Evolutionary conservation across 2,888 invertebrate species (phyloP).

Genomic region (Hoplodrina ambigua): DNA sequence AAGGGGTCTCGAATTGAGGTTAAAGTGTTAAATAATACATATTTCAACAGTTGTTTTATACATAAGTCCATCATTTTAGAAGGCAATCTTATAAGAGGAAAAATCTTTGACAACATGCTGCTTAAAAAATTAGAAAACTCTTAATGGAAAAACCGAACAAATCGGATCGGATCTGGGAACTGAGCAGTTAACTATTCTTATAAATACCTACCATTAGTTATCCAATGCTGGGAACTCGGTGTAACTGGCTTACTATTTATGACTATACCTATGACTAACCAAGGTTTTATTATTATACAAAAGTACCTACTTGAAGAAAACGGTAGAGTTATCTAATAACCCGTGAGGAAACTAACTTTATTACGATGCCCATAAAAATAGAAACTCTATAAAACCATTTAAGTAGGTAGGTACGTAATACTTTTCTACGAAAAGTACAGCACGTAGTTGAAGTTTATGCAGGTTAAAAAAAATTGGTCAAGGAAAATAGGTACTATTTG

Average conservation of each 20-base stretch:
- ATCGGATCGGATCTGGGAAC: no score
- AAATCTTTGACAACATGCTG: no score
- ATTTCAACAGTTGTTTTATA: no score
- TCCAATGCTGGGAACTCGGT: neutral
- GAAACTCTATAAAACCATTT: slow-evolving; percentile 8
- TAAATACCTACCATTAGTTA: neutral
- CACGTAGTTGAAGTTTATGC: neutral
- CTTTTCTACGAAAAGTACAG: slow-evolving; percentile 8
- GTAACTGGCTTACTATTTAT: neutral
- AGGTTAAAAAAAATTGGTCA: neutral
- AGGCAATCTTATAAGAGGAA: no score
- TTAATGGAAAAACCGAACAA: no score
- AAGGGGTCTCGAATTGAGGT: no score
- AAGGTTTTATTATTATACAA: neutral
- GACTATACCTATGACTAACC: neutral
- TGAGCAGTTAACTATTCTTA: no score
- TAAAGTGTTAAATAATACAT: no score
- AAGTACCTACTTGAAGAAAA: neutral
- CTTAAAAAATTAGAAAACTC: no score
- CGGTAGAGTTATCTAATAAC: neutral
- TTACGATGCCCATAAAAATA: neutral
- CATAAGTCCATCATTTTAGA: no score
- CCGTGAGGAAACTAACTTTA: slow-evolving; percentile 19
- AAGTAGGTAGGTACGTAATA: neutral
- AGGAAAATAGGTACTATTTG: slow-evolving; percentile 10